Evolutionary conservation across 2,113 vertebrate genomes (phyloP).

Genomic region (Podarcis cretensis): DNA sequence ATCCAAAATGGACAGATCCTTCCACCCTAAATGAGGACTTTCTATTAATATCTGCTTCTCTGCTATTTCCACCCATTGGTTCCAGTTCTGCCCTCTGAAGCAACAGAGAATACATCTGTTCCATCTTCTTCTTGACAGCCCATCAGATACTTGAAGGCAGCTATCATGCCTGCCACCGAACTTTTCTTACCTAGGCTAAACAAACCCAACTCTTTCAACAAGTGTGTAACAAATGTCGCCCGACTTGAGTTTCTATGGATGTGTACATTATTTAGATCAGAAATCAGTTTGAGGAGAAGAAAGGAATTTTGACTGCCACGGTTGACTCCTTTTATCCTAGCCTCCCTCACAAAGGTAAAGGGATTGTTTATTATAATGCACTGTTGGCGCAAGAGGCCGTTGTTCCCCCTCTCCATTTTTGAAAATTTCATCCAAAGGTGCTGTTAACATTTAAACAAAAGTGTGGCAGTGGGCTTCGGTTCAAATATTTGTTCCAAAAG

Average conservation of each 20-base stretch:
- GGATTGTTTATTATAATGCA: not conserved
- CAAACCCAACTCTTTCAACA: not conserved
- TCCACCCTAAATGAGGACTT: no score
- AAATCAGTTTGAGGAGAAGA: not conserved
- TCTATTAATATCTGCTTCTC: no score
- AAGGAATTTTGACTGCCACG: not conserved
- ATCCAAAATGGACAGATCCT: not conserved
- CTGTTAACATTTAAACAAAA: slow-evolving; percentile 37
- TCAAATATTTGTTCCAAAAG: slow-evolving; percentile 29
- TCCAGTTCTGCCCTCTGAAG: no score
- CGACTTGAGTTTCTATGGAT: not conserved
- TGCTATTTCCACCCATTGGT: no score
- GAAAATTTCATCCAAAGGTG: slow-evolving; percentile 20
- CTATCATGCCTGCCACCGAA: no score
- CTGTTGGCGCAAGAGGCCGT: not conserved
- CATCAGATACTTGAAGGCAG: not conserved
- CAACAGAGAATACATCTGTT: not conserved
- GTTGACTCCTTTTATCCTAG: not conserved
- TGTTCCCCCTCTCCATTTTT: not conserved
- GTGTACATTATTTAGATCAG: not conserved
- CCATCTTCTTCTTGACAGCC: not conserved
- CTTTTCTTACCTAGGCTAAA: not conserved
- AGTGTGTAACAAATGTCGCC: not conserved
- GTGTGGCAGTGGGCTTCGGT: slow-evolving; percentile 35
- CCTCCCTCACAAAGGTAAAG: not conserved